Evolutionary conservation across 2,888 invertebrate species (phyloP).

Genomic region (Epistrophe eligans): DNA sequence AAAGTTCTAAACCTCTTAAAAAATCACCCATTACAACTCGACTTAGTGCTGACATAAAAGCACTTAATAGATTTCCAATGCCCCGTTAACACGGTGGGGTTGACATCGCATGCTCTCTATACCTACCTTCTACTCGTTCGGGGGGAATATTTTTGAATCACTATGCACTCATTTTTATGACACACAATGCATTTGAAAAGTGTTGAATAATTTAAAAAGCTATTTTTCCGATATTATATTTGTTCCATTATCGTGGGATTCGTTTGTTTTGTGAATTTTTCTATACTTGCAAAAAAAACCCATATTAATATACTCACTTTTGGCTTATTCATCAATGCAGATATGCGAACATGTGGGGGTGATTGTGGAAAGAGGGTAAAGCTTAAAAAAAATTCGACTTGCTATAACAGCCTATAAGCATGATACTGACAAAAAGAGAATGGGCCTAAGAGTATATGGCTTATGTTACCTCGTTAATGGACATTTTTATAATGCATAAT

Average conservation of each 20-base stretch:
- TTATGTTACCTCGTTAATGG: constrained; percentile 61
- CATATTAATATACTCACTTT: constrained; percentile 34
- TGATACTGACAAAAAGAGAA: not conserved
- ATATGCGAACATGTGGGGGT: constrained; percentile 11
- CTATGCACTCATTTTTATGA: constrained; percentile 40
- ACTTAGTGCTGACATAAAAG: constrained; percentile 60
- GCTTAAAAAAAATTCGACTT: not conserved
- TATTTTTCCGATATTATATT: constrained; percentile 28
- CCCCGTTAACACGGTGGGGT: constrained; percentile 29
- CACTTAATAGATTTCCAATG: constrained; percentile 68
- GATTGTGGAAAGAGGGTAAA: not conserved
- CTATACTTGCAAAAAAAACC: constrained; percentile 4
- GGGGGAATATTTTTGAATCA: constrained; percentile 31
- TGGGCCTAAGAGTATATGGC: constrained; percentile 26
- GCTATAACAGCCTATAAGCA: not conserved
- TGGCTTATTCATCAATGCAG: constrained; percentile 48
- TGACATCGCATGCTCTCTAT: constrained; percentile 26
- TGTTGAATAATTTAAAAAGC: constrained; percentile 72
- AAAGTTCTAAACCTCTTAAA: too few species aligned
- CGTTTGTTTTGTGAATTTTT: constrained; percentile 25
- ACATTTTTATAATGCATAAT: constrained; percentile 62
- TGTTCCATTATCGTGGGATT: constrained; percentile 24
- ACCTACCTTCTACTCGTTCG: too few species aligned
- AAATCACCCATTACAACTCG: too few species aligned
- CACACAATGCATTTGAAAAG: constrained; percentile 71